These are phyloP conservation scores for Diorhabda elongata DNA, from an alignment of 1,140 invertebrate species.

Conservation along the genomic window DNA sequence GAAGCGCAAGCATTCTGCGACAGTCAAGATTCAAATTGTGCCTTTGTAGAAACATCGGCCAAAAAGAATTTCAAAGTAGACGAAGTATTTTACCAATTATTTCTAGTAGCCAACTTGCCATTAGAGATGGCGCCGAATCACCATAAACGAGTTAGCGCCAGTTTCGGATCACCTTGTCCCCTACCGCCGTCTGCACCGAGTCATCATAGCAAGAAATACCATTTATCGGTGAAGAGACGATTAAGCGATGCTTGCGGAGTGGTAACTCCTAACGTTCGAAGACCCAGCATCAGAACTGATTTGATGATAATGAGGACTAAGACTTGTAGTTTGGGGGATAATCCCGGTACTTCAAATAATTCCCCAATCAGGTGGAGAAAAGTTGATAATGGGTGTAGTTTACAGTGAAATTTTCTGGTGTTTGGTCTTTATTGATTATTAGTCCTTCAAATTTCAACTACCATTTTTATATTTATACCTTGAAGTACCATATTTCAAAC, in stretches of 20 bases:
- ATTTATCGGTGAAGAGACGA: slow-evolving; percentile 71
- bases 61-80: slow-evolving; percentile 74
- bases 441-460: too few species aligned
- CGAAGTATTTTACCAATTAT: slow-evolving; percentile 76
- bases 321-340: slow-evolving; percentile 61
- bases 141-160: slow-evolving; percentile 65
- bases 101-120: slow-evolving; percentile 73
- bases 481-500: too few species aligned
- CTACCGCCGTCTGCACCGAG: slow-evolving; percentile 60
- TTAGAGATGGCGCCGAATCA: slow-evolving; percentile 85
- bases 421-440: not conserved
- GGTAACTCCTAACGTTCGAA: slow-evolving; percentile 74
- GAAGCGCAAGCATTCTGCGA: slow-evolving; percentile 67
- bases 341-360: slow-evolving; percentile 25
- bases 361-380: slow-evolving; percentile 30
- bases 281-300: slow-evolving; percentile 80
- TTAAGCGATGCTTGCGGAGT: slow-evolving; percentile 81
- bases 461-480: too few species aligned
- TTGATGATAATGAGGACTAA: slow-evolving; percentile 80
- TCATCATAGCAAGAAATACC: slow-evolving; percentile 64
- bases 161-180: slow-evolving; percentile 67
- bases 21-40: slow-evolving; percentile 65
- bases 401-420: slow-evolving; percentile 18
- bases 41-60: slow-evolving; percentile 78
- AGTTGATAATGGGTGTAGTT: slow-evolving; percentile 23